These are phyloP conservation scores for Oryzias sinensis DNA, from an alignment of 2,797 vertebrate species.

Conservation along the genomic window DNA sequence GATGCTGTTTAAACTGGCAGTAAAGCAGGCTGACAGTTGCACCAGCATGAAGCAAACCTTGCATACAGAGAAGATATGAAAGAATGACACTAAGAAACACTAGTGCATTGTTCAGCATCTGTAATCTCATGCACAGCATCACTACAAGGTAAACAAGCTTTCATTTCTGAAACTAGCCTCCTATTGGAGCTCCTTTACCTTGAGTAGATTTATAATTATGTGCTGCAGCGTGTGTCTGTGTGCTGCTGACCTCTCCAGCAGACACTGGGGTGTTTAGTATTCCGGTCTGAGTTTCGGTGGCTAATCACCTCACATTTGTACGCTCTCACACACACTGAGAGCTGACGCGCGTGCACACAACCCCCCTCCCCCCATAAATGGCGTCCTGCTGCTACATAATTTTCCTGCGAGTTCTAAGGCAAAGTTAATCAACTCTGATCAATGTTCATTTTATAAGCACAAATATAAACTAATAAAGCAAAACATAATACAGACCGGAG, in stretches of 20 bases:
- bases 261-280: conserved; percentile 59
- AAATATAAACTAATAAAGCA: conserved; percentile 52
- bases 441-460: conserved; percentile 53
- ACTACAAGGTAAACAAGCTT: background rate
- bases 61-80: conserved; percentile 19
- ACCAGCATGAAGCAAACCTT: background rate
- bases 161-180: conserved; percentile 3
- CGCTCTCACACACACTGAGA: conserved; percentile 20
- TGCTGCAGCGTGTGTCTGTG: conserved; percentile 40
- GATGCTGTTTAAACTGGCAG: conserved; percentile 41
- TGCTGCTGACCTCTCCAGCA: conserved; percentile 59
- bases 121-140: background rate
- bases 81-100: conserved; percentile 10
- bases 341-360: too few species aligned
- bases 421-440: conserved; percentile 64
- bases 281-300: conserved; percentile 44
- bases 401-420: conserved; percentile 42
- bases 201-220: conserved; percentile 53
- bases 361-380: conserved; percentile 27
- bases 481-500: conserved; percentile 36
- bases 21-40: conserved; percentile 28
- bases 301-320: conserved; percentile 54
- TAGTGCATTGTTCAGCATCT: background rate
- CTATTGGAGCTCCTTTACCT: conserved; percentile 20
- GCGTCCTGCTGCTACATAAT: conserved; percentile 43